Evolutionary conservation across 2,113 vertebrate species (phyloP), one percentile per base, ranked within the genome.

Genomic region (Prolemur simus): DNA sequence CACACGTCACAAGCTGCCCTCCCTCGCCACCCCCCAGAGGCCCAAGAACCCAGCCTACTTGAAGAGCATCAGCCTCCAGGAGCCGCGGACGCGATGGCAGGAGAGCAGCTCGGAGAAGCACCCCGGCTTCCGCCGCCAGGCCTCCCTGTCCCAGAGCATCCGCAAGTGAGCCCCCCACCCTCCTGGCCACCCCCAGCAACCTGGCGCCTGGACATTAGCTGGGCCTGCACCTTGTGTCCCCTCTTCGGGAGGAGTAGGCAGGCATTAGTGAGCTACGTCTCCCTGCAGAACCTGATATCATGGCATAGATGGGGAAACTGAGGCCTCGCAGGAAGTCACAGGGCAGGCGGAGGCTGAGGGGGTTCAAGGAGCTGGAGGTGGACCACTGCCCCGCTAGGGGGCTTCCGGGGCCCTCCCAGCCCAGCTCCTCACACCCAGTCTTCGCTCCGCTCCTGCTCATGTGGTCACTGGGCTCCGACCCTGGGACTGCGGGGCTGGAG

Each of bases 101-200:
- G 98, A 97, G 0, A 63, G 89, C 92, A 42, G 88, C 89, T 58
- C 60, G 0, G 98, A 99, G 74, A 99, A 98, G 92, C 99, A 58
- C 37, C 97, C 98, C 0, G 98, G 98, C 83, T 99, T 99, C 93
- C 98, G 97, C 18, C 98, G 99, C 77, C 99, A 99, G 98, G 99
- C 99, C 0, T 99, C 99, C 3, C 98, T 99, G 82, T 99, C 99
- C 32, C 99, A 99, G 97, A 99, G 99, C 98, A 99, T 99, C 96
- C 99, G 99, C 98, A 99, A 98, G 99, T 99, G 98, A 99, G 97
- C 13, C 8, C 27, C 17, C 2, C 0, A 0, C 37, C 82, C 8
- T 0, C 12, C 42, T 0, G 1, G 1, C 6, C 15, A 1, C 25
- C 69, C 6, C 58, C 4, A 18, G 60, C 3, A 0, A 13, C 27